Base-by-base conservation (phyloP, 2,113 vertebrate species). In the Trematocara marginatum region DNA sequence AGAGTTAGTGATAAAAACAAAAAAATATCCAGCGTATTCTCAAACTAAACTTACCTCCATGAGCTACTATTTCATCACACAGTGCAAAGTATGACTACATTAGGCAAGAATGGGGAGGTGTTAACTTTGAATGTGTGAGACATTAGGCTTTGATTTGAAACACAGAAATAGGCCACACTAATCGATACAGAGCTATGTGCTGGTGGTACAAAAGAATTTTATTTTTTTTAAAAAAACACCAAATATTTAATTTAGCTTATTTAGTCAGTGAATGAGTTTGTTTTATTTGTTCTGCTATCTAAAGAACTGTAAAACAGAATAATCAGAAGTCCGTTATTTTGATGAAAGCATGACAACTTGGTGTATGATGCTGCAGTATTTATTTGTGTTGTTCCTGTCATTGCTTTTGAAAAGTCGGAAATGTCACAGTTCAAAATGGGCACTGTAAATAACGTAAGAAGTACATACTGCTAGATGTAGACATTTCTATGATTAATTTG, bases 351-450 rank as follows among this genome's bases (percentile, higher is more conserved):
- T 97, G 96, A 96, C 86, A 93, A 95, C 90, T 95, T 93, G 93
- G 93, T 96, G 95, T 96, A 94, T 94, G 93, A 96, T 84, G 93
- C 95, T 94, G 93, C 95, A 89, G 95, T 94, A 90, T 91, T 93
- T 96, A 91, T 93, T 96, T 96, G 95, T 96, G 95, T 95, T 95
- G 95, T 96, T 96, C 93, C 92, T 84, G 94, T 96, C 95, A 92
- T 95, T 91, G 92, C 93, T 95, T 95, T 95, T 91, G 86, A 94
- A 92, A 88, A 93, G 90, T 93, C 45, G 13, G 88, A 94, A 95
- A 95, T 91, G 94, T 95, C 91, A 90, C 94, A 51, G 82, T 93
- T 93, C 89, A 92, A 90, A 94, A 92, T 81, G 86, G 88, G 91
- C 93, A 93, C 93, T 95, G 96, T 96, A 96, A 93, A 96, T 96